These are phyloP conservation scores for Argya squamiceps DNA, from an alignment of 2,797 vertebrate genomes.

Conservation along the genomic window DNA sequence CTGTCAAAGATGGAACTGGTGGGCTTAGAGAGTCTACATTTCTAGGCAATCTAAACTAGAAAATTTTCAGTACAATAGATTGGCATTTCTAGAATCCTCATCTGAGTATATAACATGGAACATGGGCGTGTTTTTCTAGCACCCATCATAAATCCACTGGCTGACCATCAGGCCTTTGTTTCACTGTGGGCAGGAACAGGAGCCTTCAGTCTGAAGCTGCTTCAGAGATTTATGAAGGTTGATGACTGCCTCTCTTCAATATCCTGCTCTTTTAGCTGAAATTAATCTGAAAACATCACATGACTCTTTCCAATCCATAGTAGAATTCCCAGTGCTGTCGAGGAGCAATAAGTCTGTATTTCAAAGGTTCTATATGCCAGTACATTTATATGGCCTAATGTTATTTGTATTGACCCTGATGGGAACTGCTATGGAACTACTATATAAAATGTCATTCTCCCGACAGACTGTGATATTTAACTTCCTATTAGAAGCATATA, in stretches of 20 bases:
- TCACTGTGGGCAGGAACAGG: fast-evolving
- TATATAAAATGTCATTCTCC: not conserved
- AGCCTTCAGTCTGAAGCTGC: not conserved
- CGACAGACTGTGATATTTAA: not conserved
- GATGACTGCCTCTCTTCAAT: not conserved
- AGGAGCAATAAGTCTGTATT: not conserved
- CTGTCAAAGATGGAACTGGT: fast-evolving
- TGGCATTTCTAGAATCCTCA: not conserved
- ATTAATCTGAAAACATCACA: not conserved
- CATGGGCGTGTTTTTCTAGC: not conserved
- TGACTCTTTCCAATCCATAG: not conserved
- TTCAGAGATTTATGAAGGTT: not conserved
- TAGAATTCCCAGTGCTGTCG: not conserved
- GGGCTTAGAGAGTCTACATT: not conserved
- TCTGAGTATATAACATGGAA: not conserved
- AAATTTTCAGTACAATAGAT: not conserved
- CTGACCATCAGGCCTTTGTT: not conserved
- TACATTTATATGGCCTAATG: not conserved
- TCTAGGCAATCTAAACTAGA: not conserved
- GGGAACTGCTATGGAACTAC: not conserved
- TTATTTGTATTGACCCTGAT: not conserved
- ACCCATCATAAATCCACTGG: not conserved
- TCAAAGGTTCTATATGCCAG: not conserved
- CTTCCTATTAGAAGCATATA: not conserved
- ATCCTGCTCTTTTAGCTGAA: not conserved